Base-by-base conservation (phyloP, 2,888 invertebrate species). In the Eupithecia tripunctaria region DNA sequence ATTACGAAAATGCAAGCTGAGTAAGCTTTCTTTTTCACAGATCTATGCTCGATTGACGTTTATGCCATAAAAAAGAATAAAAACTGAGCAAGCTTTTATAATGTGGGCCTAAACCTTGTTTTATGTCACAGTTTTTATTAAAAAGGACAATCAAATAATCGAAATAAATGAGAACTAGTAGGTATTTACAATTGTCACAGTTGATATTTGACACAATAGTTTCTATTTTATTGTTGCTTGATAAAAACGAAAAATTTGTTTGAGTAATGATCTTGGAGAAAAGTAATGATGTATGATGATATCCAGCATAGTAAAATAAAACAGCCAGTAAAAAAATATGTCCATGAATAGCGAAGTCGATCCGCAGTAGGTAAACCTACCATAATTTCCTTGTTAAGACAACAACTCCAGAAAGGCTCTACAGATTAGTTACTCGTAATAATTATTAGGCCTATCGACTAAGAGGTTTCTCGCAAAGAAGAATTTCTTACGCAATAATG, bases 401-500 rank as follows among this genome's bases (percentile, higher is more conserved):
- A 36, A 41, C 38, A 36, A 41, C 64, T n/a, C 21, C n/a, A 41
- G 12, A 36, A 64, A 64, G 21, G 32, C 21, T 32, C 21, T 38
- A 38, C 18, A 21, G 12, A 63, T 14, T n/a, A 32, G 0, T 25
- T 7, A n/a, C 15, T 68, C 2, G 6, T n/a, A 38, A 12, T 32
- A 36, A 25, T 25, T 25, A 56, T 4, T 14, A 14, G 6, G 6
- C 32, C 32, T 32, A 56, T 21, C 60, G 27, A 60, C n/a, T 14
- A 62, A 63, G 47, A 18, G 36, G 14, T 12, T 38, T 67, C 56
- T 56, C 29, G 62, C 38, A 29, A 68, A 70, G 29, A 59, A 65
- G 27, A 70, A 71, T 68, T 70, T 65, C 47, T 47, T 72, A 68
- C 47, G 66, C 64, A 68, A 63, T 68, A 27, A 63, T n/a, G n/a